A percentile compares a stretch with the other conserved stretches of the same genome.
Evolutionary conservation across 2,888 invertebrate species (phyloP).

Genomic region (Drosophila borborema): DNA sequence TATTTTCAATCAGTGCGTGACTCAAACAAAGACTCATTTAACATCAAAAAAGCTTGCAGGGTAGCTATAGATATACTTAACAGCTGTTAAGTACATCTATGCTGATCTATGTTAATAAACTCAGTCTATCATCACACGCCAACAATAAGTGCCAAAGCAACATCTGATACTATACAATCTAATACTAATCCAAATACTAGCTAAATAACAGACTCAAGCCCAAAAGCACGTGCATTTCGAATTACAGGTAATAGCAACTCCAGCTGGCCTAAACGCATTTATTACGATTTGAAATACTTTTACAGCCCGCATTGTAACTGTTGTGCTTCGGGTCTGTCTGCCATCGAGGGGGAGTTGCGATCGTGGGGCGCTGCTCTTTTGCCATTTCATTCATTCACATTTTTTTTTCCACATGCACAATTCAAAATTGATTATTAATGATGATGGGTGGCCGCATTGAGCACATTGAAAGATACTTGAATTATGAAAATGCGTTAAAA

Average conservation of each 20-base stretch:
- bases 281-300: background rate
- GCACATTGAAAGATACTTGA: constrained; percentile 39
- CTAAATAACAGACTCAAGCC: too few relatives aligned
- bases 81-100: too few relatives aligned
- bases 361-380: constrained; percentile 15
- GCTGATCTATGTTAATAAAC: too few relatives aligned
- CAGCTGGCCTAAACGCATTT: background rate
- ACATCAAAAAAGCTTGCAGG: too few relatives aligned
- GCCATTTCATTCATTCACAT: constrained; percentile 5
- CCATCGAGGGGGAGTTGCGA: background rate
- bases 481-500: constrained; percentile 71
- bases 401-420: constrained; percentile 22
- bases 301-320: constrained; percentile 15
- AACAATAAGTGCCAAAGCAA: background rate
- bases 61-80: too few relatives aligned
- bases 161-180: too few relatives aligned
- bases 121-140: too few relatives aligned
- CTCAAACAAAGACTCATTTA: too few relatives aligned
- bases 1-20: too few relatives aligned
- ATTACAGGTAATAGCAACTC: background rate
- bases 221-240: background rate
- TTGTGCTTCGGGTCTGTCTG: constrained; percentile 19
- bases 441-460: constrained; percentile 39
- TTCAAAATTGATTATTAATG: constrained; percentile 75
- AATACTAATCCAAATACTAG: too few relatives aligned